Conservation (phyloP, 2,888 invertebrate genomes). For the Cylloceria caligata region DNA sequence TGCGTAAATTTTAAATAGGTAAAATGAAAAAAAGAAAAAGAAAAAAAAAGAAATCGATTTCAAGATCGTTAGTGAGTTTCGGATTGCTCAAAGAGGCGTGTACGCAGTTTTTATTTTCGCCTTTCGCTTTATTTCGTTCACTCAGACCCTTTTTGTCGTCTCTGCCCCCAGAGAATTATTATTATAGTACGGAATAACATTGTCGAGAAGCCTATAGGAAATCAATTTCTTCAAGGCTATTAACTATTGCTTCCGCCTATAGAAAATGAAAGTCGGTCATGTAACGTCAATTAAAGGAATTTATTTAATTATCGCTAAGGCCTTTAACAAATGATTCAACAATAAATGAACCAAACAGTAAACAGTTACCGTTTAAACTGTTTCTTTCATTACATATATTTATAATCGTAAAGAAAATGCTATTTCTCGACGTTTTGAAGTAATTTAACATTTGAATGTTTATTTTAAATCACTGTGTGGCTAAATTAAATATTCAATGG, state of each 20-base stretch:
- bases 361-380: no score
- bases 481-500: not conserved
- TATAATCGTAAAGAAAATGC: no score
- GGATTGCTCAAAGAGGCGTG: constrained; percentile 56
- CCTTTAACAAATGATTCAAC: not conserved
- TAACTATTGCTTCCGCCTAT: not conserved
- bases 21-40: no score
- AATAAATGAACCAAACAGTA: not conserved
- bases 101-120: constrained; percentile 53
- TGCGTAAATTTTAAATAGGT: constrained; percentile 34
- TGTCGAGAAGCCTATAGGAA: constrained; percentile 7
- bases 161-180: not conserved
- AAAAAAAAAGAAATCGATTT: constrained; percentile 63
- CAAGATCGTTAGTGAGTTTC: constrained; percentile 49
- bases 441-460: not conserved
- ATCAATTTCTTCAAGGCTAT: constrained; percentile 11
- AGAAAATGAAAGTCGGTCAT: constrained; percentile 41
- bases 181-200: constrained; percentile 14
- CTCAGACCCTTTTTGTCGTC: constrained; percentile 25
- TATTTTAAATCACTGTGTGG: not conserved
- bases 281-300: constrained; percentile 18
- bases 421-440: not conserved
- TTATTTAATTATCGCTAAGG: not conserved
- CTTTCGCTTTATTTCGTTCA: constrained; percentile 45
- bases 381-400: no score